Evolutionary conservation across 2,113 vertebrate genomes (phyloP), one percentile per base, ranked within the genome.

Genomic region (Junco hyemalis): DNA sequence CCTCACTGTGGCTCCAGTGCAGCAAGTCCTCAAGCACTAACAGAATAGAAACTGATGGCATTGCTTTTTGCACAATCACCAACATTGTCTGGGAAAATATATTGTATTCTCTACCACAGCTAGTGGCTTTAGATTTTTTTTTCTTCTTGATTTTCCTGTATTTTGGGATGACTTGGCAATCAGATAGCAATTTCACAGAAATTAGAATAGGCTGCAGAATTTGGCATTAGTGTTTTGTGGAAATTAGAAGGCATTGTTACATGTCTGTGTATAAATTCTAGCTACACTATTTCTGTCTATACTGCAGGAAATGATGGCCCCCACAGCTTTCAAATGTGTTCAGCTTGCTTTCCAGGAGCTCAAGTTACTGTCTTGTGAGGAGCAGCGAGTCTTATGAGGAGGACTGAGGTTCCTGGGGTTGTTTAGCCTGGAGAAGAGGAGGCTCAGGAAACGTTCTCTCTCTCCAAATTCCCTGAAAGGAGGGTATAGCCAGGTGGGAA

Each of bases 161-260:
- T 64, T 93, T 87, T 64, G 54, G 64, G 86, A 81, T 4, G 25
- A 56, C 31, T 9, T 22, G 84, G n/a, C 74, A 94, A 71, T 93
- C 82, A 90, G 24, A 48, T 47, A 77, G 19, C 38, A 26, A 56
- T 83, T 91, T 59, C 47, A 15, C 31, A 74, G 38, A 91, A 95
- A 88, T 63, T 3, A 64, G 56, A 90, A 74, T 59, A 25, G 90
- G 56, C 29, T 53, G 23, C 38, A 48, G 76, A 81, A 83, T 94
- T 47, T 86, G 68, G 47, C 82, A 26, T 54, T 63, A 48, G 56
- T 56, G 19, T 47, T 81, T 63, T 47, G 42, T 51, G 47, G 64
- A 83, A 96, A 95, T 93, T 70, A 93, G 56, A 38, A 86, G 23
- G 44, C 44, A 83, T 95, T 96, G 90, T 94, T 90, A 48, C 12